A percentile compares a stretch with the other conserved stretches of the same genome.
phyloP scores from a whole-genome alignment of 2,888 invertebrate species.

The Lycophotia porphyrea region DNA sequence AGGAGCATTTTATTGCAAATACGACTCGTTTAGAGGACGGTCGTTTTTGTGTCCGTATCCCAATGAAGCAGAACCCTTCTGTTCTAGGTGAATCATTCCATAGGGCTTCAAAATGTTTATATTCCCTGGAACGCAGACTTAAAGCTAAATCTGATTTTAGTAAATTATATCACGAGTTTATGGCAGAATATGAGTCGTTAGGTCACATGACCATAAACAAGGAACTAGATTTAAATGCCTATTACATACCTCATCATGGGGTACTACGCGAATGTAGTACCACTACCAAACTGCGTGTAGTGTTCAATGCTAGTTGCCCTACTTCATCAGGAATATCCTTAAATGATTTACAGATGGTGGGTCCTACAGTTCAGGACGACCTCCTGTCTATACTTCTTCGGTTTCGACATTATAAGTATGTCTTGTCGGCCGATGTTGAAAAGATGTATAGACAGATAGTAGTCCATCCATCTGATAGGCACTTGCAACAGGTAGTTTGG shows the following conservation, averaged over 20 bases:
- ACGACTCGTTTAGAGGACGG: not conserved
- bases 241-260: no score
- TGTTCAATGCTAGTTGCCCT: not conserved
- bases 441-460: not conserved
- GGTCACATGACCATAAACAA: not conserved
- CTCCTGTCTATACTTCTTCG: not conserved
- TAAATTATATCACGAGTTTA: not conserved
- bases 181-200: no score
- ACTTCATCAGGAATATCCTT: not conserved
- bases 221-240: not conserved
- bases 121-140: not conserved
- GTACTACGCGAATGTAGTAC: no score
- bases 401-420: slow-evolving; percentile 1
- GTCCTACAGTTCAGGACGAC: not conserved
- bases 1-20: not conserved
- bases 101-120: not conserved
- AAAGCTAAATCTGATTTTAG: not conserved
- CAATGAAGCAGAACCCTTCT: not conserved
- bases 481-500: not conserved
- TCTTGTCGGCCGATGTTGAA: not conserved
- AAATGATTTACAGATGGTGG: not conserved
- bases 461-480: not conserved
- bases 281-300: not conserved
- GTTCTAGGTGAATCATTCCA: slow-evolving; percentile 1
- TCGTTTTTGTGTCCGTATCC: slow-evolving; percentile 3